Evolutionary conservation across 1,140 invertebrate species (phyloP), one percentile per base, ranked within the genome.

Genomic region (Aphelenchoides besseyi): DNA sequence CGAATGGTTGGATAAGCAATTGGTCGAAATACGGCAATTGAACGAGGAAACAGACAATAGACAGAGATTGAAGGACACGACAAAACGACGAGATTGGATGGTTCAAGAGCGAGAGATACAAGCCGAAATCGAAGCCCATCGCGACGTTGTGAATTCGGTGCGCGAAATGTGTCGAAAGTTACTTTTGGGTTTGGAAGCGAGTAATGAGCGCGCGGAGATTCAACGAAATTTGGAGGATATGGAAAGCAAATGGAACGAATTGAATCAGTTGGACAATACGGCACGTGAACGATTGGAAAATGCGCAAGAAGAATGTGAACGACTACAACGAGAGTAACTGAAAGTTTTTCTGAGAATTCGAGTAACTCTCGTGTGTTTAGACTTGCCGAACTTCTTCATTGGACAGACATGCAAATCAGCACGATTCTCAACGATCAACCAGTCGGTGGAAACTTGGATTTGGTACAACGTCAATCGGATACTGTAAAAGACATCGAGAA

Each of bases 221-320:
- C 37, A 57, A n/a, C 59, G 77, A 28, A 67, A 71, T 36, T 36
- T 81, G 36, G 77, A 79, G 1, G 57, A 69, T 23, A 52, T 82
- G 53, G 72, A 79, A 23, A 55, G 62, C 53, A 63, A 74, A 55
- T 81, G 80, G 80, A 36, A 57, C 28, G 59, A 62, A 29, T 41
- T 81, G 3, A 64, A 68, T 26, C 54, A 74, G n/a, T 48, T 64
- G 12, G 68, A 69, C 23, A 62, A 69, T 52, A 69, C 48, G 36
- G 67, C 80, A 29, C 81, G 79, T 52, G 71, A 82, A 62, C 69
- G 81, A 18, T 57, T 82, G 41, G 80, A 84, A 62, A 80, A 71
- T 61, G 81, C 81, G 2, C 82, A 84, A 52, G 82, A 82, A 63
- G 79, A 82, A 64, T 84, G 81, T 69, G 81, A 84, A 29, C 73